Evolutionary conservation across 1,140 invertebrate genomes (phyloP), one percentile per base, ranked within the genome.

Genomic region (Pseudomyrmex gracilis): DNA sequence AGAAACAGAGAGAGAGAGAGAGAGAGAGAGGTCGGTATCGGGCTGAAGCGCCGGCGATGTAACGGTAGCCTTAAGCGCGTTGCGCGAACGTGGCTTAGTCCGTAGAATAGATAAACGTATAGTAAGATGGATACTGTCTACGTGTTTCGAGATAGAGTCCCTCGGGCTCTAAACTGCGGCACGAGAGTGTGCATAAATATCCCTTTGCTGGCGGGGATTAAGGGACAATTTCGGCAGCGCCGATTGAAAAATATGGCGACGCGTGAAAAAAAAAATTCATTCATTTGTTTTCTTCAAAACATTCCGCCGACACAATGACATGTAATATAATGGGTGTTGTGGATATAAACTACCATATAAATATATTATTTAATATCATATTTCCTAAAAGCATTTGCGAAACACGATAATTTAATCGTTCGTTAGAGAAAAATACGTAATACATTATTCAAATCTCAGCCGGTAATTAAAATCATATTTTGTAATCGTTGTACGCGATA

Each of bases 41-140:
- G 76, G 10, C 17, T 43, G 76, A 70, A 70, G 53, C 43, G 64
- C 66, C 53, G 51, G 51, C 53, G 53, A 80, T 71, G 76, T 80
- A 80, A 80, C 76, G 76, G 76, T 80, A 80, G 76, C 76, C 76
- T 80, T 80, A 80, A 80, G 76, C 76, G 76, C 12, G 76, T 53
- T 80, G 66, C 76, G 76, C 76, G 76, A 80, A 80, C 66, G 76
- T 71, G 76, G 76, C 76, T 80, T 80, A 80, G 76, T 80, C 76
- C 76, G 53, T 49, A 70, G 76, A 66, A 80, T 80, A 80, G 76
- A 80, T 80, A 80, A 80, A 80, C 76, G 76, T 80, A 80, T 80
- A 80, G 76, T 80, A 80, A 80, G 76, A 80, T 80, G 53, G 76
- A 80, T 80, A 80, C 66, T 80, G 76, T 80, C 76, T 80, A 80